Conservation (phyloP, 2,113 vertebrate genomes). For the Zosterops pallidus region DNA sequence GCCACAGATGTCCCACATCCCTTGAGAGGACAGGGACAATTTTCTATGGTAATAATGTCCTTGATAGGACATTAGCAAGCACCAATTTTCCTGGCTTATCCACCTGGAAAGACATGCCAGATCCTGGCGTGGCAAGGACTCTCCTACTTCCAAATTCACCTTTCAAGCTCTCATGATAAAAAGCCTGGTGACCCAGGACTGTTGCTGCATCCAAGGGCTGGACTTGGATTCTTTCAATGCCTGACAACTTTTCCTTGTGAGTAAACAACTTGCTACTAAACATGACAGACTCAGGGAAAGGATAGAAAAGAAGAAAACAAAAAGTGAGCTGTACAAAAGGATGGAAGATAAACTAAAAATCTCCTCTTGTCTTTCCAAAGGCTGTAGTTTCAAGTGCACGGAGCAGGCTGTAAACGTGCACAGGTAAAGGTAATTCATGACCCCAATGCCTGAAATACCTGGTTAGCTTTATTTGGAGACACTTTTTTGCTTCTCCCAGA, state of each 20-base stretch:
- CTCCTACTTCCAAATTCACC: background rate
- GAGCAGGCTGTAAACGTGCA: background rate
- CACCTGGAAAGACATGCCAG: background rate
- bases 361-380: background rate
- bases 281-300: background rate
- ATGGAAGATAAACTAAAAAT: background rate
- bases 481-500: constrained; percentile 10
- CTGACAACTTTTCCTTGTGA: background rate
- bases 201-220: background rate
- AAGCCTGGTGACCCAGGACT: background rate
- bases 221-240: background rate
- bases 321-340: background rate
- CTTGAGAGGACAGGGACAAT: background rate
- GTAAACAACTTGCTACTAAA: background rate
- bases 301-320: background rate
- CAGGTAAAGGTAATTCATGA: background rate
- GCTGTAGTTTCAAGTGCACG: background rate
- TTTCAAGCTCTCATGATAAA: background rate
- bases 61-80: background rate
- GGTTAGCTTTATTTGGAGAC: constrained; percentile 42
- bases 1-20: background rate
- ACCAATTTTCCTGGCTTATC: background rate
- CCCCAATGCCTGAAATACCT: constrained; percentile 10
- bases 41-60: background rate
- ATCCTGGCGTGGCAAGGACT: background rate